Base-by-base conservation (phyloP, 2,797 vertebrate genomes). In the Sparus aurata region DNA sequence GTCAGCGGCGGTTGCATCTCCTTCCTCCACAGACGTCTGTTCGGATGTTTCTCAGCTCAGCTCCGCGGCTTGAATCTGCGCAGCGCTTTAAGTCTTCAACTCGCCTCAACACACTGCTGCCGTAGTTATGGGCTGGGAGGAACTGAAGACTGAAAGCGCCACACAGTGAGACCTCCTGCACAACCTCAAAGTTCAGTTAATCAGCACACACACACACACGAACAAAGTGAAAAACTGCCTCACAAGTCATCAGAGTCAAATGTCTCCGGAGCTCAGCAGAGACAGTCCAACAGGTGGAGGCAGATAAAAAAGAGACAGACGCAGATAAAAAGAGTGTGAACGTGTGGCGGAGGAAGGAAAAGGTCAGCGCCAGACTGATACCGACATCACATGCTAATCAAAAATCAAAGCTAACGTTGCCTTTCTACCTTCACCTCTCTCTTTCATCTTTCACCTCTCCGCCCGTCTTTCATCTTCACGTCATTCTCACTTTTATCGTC, bases 61-160 rank as follows among this genome's bases (percentile, higher is more conserved):
- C 49, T 79, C 60, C n/a, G 16, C 65, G 74, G 79, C 77, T 86
- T 92, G 94, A 93, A 90, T 95, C 95, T 94, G 94, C 73, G 91
- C 94, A 95, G 95, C 95, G 91, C 92, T 96, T 96, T 86, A 94
- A 96, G 95, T 96, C 95, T 96, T 96, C 96, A 96, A 94, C 95
- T 96, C 94, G 95, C 95, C 95, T 96, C 96, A 96, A 96, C 95
- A 95, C 95, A 95, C 89, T 90, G 88, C 90, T 91, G 91, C 91
- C 91, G 91, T 91, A 87, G 85, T 89, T 87, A 95, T 90, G 95
- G 95, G 95, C 95, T 96, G 95, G 95, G 95, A 96, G 95, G 95
- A 96, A 96, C 94, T 96, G 95, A 96, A 96, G 95, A 96, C 95
- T 96, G 96, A 96, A 94, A 95, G 94, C 93, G 95, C 94, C 95